Percentiles rank a stretch among this genome's conserved stretches.
Evolutionary conservation across 2,888 invertebrate species (phyloP).

Genomic region (Polylopha cassiicola): DNA sequence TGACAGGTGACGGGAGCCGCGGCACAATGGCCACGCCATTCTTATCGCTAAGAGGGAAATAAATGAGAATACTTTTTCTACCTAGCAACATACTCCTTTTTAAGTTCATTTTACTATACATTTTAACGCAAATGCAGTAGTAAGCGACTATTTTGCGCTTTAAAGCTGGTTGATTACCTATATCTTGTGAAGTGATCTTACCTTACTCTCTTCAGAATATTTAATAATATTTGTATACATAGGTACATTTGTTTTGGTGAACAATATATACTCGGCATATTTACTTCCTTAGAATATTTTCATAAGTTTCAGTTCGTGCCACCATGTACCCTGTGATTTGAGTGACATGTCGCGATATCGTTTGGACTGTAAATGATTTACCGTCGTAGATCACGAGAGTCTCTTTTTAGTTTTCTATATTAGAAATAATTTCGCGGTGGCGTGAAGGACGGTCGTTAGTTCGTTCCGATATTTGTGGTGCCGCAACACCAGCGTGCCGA

Average conservation of each 20-base stretch:
- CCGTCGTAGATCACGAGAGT: conserved; percentile 26
- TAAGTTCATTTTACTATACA: conserved; percentile 47
- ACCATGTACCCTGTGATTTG: conserved; percentile 16
- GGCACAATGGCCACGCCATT: conserved; percentile 50
- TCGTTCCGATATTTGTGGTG: conserved; percentile 28
- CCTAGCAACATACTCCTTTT: conserved; percentile 47
- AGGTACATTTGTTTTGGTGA: too few relatives aligned
- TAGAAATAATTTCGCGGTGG: conserved; percentile 35
- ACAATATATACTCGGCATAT: background rate
- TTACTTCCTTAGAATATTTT: background rate
- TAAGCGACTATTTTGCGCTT: conserved; percentile 29
- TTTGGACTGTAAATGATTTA: conserved; percentile 23
- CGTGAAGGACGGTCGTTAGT: conserved; percentile 32
- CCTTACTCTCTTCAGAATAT: too few relatives aligned
- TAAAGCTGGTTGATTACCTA: conserved; percentile 25
- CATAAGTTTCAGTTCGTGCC: conserved; percentile 13
- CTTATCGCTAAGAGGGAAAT: conserved; percentile 65
- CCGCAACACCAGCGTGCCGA: conserved; percentile 3
- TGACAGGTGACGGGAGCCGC: conserved; percentile 58
- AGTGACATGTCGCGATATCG: conserved; percentile 17
- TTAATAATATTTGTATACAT: too few relatives aligned
- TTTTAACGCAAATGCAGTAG: conserved; percentile 29
- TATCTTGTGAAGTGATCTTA: background rate
- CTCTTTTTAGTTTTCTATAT: conserved; percentile 34
- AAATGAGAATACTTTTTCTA: conserved; percentile 62